Evolutionary conservation across 2,888 invertebrate species (phyloP).

Genomic region (Torymus texanus): DNA sequence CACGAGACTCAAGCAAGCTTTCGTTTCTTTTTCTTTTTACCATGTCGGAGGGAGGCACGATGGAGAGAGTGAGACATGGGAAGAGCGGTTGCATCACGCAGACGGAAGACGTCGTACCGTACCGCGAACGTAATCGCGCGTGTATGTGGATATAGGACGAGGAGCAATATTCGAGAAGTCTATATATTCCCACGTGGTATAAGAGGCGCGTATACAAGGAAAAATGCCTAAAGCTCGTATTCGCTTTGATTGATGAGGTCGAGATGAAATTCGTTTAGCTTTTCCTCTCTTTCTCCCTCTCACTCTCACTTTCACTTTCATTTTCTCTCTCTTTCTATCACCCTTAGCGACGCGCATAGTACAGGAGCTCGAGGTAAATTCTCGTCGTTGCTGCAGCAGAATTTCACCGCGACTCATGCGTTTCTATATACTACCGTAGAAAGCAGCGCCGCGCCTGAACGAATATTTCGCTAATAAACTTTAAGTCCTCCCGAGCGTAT

Average conservation of each 20-base stretch:
- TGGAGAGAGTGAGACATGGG: background rate
- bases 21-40: background rate
- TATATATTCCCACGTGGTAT: background rate
- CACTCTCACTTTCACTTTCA: background rate
- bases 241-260: constrained; percentile 46
- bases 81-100: background rate
- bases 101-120: background rate
- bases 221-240: constrained; percentile 5
- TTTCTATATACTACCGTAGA: too few species aligned
- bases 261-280: constrained; percentile 39
- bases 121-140: background rate
- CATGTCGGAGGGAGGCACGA: too few species aligned
- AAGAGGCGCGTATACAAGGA: background rate
- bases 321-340: background rate
- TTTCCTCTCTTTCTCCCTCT: constrained; percentile 11
- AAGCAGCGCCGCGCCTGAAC: too few species aligned
- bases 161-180: constrained; percentile 26
- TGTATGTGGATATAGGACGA: background rate
- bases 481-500: too few species aligned
- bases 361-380: too few species aligned
- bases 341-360: background rate
- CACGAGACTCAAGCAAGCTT: background rate
- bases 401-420: too few species aligned
- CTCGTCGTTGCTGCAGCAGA: too few species aligned
- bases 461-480: too few species aligned